phyloP scores from a whole-genome alignment of 2,797 vertebrate genomes.

The Spinus pinus region DNA sequence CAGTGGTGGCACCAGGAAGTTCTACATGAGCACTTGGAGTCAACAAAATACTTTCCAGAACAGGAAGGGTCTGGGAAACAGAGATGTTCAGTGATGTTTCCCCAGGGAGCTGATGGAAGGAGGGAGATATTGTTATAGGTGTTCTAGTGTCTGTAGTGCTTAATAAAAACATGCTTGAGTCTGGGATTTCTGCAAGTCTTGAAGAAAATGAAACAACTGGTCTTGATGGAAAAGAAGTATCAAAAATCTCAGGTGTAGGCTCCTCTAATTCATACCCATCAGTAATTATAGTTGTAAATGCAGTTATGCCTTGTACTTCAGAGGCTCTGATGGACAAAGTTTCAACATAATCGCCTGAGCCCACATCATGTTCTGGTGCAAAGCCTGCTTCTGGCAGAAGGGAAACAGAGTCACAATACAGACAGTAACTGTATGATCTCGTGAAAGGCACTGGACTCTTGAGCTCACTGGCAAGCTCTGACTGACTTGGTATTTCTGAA shows the following conservation, averaged over 20 bases:
- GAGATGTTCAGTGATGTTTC: slow-evolving; percentile 49
- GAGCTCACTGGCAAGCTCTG: not conserved
- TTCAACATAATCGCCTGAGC: slow-evolving; percentile 87
- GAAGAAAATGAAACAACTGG: slow-evolving; percentile 81
- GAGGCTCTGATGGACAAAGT: slow-evolving; percentile 80
- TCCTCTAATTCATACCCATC: slow-evolving; percentile 82
- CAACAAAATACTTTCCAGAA: slow-evolving; percentile 55
- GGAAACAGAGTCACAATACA: slow-evolving; percentile 74
- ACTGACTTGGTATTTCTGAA: not conserved
- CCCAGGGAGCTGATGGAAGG: slow-evolving; percentile 21
- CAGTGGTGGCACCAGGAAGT: slow-evolving; percentile 71
- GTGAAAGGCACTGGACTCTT: slow-evolving; percentile 70
- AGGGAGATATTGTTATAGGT: slow-evolving; percentile 15
- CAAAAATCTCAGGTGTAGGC: slow-evolving; percentile 75
- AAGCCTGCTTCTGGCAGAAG: slow-evolving; percentile 73
- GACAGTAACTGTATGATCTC: slow-evolving; percentile 72
- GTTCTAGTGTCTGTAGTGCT: not conserved
- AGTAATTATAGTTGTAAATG: slow-evolving; percentile 71
- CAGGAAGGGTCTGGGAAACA: slow-evolving; percentile 65
- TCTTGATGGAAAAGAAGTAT: slow-evolving; percentile 83
- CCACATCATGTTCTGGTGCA: slow-evolving; percentile 80
- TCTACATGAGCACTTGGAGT: slow-evolving; percentile 64
- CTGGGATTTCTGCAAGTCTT: not conserved
- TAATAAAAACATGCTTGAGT: not conserved
- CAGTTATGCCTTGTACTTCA: slow-evolving; percentile 74